Base-by-base conservation (phyloP, 2,113 vertebrate genomes). In the Pangasianodon hypophthalmus region DNA sequence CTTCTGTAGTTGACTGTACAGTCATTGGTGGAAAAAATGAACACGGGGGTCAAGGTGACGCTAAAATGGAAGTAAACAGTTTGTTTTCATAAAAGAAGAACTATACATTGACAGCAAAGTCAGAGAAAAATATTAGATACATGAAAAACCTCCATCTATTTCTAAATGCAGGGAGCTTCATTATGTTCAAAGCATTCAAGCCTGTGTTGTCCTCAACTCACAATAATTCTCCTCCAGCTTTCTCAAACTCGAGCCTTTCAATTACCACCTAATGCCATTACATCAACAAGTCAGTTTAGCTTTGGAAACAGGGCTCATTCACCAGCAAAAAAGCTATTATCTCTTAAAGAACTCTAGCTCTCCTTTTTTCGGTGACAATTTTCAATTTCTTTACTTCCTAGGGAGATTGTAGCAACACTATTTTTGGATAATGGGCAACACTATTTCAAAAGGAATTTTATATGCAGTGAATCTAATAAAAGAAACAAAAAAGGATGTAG, bases 261-360 rank as follows among this genome's bases (percentile, higher is more conserved):
- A 64, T 80, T 58, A 50, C 50, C 75, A 69, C 26, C 69, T 88
- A 85, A 93, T 56, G 60, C 56, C 52, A 89, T 80, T 86, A 90
- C 79, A 79, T 83, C 77, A 88, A 88, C 77, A 84, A 80, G 90
- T 85, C 90, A 90, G 24, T 75, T 44, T 41, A 75, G 19, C 37
- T 75, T 44, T 75, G 37, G 41, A 75, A 41, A 41, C n/a, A 41
- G 67, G 73, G 32, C 32, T 44, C 21, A 75, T 4, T 24, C 54
- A 60, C 54, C 54, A 44, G 18, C 60, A 67, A 5, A n/a, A 67
- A 19, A 69, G 16, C 13, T 71, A 56, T 52, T 41, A 54, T 75
- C 41, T 75, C 41, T 64, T 64, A 24, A 60, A 73, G 9, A 44
- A 21, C 14, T 44, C 37, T 37, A 46, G 4, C 7, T 26, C 58